Percentiles rank a stretch among this genome's conserved stretches.
These are phyloP conservation scores for Heteromyza rotundicornis DNA, from an alignment of 2,888 invertebrate genomes.

Conservation along the genomic window DNA sequence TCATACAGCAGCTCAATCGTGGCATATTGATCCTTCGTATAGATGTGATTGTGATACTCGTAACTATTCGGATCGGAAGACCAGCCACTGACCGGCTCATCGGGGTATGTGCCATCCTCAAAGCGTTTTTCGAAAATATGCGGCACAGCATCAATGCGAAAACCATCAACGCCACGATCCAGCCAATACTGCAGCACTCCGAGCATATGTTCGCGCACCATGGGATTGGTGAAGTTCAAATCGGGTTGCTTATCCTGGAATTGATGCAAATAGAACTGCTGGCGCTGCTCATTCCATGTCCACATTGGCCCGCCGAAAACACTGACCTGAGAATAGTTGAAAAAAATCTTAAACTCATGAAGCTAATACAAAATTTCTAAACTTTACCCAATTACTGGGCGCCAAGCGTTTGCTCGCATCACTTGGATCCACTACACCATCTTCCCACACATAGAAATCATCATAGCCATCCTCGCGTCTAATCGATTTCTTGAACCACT, in stretches of 20 bases:
- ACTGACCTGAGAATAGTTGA: constrained; percentile 37
- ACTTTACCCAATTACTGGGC: constrained; percentile 51
- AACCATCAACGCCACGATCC: constrained; percentile 77
- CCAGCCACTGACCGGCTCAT: constrained; percentile 65
- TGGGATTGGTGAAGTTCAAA: constrained; percentile 75
- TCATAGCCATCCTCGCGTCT: constrained; percentile 69
- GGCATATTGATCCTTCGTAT: constrained; percentile 70
- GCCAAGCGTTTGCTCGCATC: constrained; percentile 34
- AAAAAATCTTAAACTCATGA: not conserved
- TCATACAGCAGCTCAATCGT: constrained; percentile 67
- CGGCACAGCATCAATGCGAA: constrained; percentile 73
- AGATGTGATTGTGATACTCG: constrained; percentile 67
- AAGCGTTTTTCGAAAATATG: constrained; percentile 65
- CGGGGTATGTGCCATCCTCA: constrained; percentile 49
- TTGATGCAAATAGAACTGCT: constrained; percentile 75
- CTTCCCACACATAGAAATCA: constrained; percentile 79
- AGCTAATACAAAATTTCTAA: not conserved
- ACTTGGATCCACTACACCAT: constrained; percentile 62
- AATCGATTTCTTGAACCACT: constrained; percentile 82
- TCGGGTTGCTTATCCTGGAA: constrained; percentile 74
- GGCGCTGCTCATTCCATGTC: constrained; percentile 69
- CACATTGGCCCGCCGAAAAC: constrained; percentile 72
- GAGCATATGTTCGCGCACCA: constrained; percentile 71
- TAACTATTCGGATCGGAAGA: constrained; percentile 64
- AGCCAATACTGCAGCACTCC: constrained; percentile 74